Base-by-base conservation (phyloP, 1,140 invertebrate species). In the Armadillidium nasatum region DNA sequence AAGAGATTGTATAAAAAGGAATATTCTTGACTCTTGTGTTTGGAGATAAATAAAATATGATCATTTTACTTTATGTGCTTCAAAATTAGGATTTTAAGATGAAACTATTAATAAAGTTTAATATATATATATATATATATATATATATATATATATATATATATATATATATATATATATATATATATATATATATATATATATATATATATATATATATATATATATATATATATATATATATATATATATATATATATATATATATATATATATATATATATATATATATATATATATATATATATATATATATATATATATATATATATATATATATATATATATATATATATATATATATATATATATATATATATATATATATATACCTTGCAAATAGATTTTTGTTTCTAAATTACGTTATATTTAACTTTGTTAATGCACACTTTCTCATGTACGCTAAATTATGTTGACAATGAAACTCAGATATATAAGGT, bases 191-290 rank as follows among this genome's bases (percentile, higher is more conserved):
- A 60, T 7, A 60, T 7, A 33, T 6, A 33, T 6, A 33, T 6
- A 33, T 33, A 33, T 33, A 33, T 33, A 60, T 15, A 60, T 15
- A 60, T 19, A 13, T 19, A 60, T 60, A 60, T 15, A 60, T 60
- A 60, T 60, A 60, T 19, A 60, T 60, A 60, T 19, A 60, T 60
- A 60, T 19, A 60, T 60, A 60, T 60, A 60, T 60, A 60, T 60
- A 60, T 60, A 60, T 60, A 60, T 60, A 60, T 60, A 60, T 60
- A 60, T 60, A 60, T 19, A 60, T 60, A 60, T 60, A 60, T 60
- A 60, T 60, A 60, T 60, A 60, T 60, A 60, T 60, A 60, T 60
- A 60, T 60, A 60, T 60, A 60, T 60, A 60, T 15, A 60, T 13
- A 60, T 19, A 60, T 19, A 60, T 60, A 60, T 19, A 60, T 19